A percentile compares a stretch with the other conserved stretches of the same genome.
Evolutionary conservation across 2,797 vertebrate species (phyloP).

Genomic region (Parambassis ranga): DNA sequence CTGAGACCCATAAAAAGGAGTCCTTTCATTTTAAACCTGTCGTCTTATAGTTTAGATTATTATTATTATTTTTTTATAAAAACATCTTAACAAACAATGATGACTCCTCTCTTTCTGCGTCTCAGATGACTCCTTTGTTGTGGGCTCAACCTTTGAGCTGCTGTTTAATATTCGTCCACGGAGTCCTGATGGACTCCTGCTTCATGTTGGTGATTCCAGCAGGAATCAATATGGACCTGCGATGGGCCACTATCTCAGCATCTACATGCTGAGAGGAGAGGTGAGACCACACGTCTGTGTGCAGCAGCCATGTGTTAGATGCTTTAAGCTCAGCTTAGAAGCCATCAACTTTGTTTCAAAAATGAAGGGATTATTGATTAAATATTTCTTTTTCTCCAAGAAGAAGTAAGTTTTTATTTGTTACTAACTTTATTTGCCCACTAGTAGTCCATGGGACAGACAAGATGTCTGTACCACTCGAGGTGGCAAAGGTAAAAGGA

Average conservation of each 20-base stretch:
- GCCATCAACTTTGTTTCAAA: too few species aligned
- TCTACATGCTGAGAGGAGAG: constrained; percentile 88
- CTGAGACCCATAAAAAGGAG: not conserved
- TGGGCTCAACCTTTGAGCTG: constrained; percentile 85
- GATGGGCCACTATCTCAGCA: constrained; percentile 74
- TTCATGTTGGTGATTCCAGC: constrained; percentile 79
- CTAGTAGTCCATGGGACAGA: too few species aligned
- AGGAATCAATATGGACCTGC: constrained; percentile 9
- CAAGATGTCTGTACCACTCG: too few species aligned
- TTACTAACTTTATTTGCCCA: too few species aligned
- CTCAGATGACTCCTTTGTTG: constrained; percentile 82
- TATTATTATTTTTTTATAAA: not conserved
- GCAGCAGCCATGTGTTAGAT: not conserved
- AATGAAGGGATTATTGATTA: too few species aligned
- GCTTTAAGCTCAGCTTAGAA: not conserved
- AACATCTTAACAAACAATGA: too few species aligned
- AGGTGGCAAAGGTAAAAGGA: too few species aligned
- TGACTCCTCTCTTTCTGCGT: constrained; percentile 17
- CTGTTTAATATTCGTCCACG: constrained; percentile 85
- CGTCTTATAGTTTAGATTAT: not conserved
- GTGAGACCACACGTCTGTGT: constrained; percentile 62
- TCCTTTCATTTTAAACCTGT: not conserved
- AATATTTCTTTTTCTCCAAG: too few species aligned
- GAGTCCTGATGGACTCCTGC: constrained; percentile 81
- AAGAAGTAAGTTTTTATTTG: too few species aligned